phyloP scores from a whole-genome alignment of 2,113 vertebrate species.

The Seriola rivoliana region DNA sequence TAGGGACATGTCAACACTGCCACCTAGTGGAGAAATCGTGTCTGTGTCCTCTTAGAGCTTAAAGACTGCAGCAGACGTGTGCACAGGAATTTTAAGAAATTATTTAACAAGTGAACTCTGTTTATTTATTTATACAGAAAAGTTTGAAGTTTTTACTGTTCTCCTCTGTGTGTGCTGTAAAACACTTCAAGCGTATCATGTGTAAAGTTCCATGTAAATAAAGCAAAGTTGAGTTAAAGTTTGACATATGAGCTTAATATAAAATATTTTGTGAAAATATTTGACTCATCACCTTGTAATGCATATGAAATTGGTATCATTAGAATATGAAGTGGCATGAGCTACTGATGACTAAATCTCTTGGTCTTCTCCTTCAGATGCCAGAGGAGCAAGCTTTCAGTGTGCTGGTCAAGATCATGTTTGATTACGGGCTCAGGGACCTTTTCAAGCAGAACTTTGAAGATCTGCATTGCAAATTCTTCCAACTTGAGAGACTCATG shows the following conservation, averaged over 20 bases:
- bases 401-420: constrained; percentile 99
- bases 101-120: neutral
- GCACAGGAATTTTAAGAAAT: neutral
- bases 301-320: neutral
- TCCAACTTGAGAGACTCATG: constrained; percentile 98
- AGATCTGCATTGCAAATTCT: constrained; percentile 99
- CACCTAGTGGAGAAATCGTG: constrained; percentile 60
- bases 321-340: neutral
- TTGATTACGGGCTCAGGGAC: constrained; percentile 99
- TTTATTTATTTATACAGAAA: neutral
- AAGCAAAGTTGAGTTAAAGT: neutral
- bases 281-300: neutral
- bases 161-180: neutral
- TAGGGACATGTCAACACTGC: constrained; percentile 27
- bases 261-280: neutral
- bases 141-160: neutral
- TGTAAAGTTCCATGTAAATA: neutral
- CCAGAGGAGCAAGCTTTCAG: constrained; percentile 99
- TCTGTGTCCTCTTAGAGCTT: neutral
- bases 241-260: neutral
- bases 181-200: neutral
- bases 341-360: constrained; percentile 19
- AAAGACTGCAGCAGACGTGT: neutral
- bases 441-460: constrained; percentile 99
- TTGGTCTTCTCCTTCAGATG: constrained; percentile 87